These are phyloP conservation scores for Axis porcinus DNA, from an alignment of 2,113 vertebrate species.

Conservation along the genomic window DNA sequence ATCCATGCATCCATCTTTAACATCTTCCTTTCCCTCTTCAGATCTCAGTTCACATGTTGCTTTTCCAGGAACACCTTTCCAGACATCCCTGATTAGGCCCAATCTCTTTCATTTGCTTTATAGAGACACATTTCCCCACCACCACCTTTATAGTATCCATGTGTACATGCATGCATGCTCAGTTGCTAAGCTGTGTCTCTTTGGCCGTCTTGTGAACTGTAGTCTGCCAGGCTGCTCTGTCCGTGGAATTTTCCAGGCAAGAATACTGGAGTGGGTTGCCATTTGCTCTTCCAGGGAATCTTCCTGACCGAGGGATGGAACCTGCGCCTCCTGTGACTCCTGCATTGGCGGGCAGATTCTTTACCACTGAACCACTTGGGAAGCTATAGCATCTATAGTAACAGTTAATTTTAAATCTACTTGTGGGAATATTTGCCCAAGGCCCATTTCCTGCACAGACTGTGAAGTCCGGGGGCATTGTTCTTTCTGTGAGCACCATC, in stretches of 20 bases:
- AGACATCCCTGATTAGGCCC: neutral
- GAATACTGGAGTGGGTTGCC: neutral
- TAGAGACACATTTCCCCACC: neutral
- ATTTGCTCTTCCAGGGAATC: neutral
- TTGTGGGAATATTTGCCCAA: neutral
- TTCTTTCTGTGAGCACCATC: neutral
- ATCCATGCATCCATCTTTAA: neutral
- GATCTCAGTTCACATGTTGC: neutral
- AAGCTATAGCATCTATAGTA: neutral
- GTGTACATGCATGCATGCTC: rapidly evolving
- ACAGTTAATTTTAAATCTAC: neutral
- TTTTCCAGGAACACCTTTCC: neutral
- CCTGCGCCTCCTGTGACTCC: neutral
- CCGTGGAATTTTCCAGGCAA: neutral
- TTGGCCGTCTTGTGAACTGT: neutral
- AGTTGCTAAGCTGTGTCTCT: neutral
- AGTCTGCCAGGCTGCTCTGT: neutral
- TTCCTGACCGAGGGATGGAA: neutral
- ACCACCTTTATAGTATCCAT: neutral
- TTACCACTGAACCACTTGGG: neutral
- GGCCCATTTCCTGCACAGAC: neutral
- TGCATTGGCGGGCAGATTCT: neutral
- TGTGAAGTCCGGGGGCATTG: neutral
- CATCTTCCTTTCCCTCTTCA: neutral
- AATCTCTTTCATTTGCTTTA: neutral